Percentiles rank a stretch among this genome's conserved stretches.
Evolutionary conservation across 1,140 invertebrate genomes (phyloP).

Genomic region (Caenorhabditis latens): DNA sequence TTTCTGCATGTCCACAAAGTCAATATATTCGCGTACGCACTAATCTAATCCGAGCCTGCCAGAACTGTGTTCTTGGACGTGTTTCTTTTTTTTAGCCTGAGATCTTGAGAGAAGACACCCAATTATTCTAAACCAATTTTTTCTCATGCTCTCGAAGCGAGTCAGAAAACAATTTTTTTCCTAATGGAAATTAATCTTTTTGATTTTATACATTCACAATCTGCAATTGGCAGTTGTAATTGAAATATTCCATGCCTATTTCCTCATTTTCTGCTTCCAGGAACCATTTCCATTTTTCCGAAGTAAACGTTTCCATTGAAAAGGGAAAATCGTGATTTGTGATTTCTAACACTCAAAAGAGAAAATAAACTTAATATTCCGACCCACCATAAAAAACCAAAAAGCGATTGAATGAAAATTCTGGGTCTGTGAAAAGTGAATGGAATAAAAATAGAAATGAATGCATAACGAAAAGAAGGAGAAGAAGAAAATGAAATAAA

Average conservation of each 20-base stretch:
- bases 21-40: conserved; percentile 8
- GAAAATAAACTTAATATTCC: conserved; percentile 1
- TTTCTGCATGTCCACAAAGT: not conserved
- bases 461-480: not conserved
- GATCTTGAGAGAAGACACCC: not conserved
- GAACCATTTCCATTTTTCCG: not conserved
- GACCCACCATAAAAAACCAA: not conserved
- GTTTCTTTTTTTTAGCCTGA: not conserved
- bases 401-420: not conserved
- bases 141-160: not conserved
- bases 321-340: not conserved
- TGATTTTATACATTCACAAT: not conserved
- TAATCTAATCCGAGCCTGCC: conserved; percentile 7
- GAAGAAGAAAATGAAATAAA: not conserved
- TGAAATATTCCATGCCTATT: not conserved
- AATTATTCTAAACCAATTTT: not conserved
- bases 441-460: conserved; percentile 20
- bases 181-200: not conserved
- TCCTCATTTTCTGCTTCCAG: not conserved
- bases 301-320: not conserved
- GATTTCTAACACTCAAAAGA: not conserved
- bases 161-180: conserved; percentile 18
- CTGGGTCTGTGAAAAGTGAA: not conserved
- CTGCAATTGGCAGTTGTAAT: conserved; percentile 35
- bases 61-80: conserved; percentile 18